Evolutionary conservation across 92 coral and sea anemone genomes (phyloP).

Genomic region (Porites rus): DNA sequence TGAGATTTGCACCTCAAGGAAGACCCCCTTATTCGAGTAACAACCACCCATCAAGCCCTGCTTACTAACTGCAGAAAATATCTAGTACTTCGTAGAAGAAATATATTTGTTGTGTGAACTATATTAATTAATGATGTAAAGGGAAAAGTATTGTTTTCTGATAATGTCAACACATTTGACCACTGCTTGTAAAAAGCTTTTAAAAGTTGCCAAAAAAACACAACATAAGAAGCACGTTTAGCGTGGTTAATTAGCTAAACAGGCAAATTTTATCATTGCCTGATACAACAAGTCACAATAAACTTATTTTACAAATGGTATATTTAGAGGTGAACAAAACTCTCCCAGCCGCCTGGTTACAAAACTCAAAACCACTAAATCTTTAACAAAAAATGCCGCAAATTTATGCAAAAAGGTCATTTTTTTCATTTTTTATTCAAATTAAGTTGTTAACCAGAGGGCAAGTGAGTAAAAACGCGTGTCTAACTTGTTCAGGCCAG

Average conservation of each 20-base stretch:
- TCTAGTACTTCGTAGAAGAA: conserved; percentile 24
- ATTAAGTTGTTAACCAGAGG: conserved; percentile 9
- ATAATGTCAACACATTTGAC: conserved; percentile 99
- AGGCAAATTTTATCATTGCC: conserved; percentile 68
- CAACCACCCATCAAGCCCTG: conserved; percentile 1
- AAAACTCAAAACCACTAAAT: conserved; percentile 14
- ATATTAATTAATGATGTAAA: conserved; percentile 94
- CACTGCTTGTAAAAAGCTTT: conserved; percentile 89
- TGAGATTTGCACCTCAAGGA: neutral
- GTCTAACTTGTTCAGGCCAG: neutral
- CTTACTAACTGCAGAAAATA: conserved; percentile 27
- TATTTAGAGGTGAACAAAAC: neutral
- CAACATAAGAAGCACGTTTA: conserved; percentile 78
- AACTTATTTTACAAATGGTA: conserved; percentile 23
- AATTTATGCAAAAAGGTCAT: conserved; percentile 74
- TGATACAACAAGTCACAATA: conserved; percentile 53
- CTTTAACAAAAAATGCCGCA: conserved; percentile 44
- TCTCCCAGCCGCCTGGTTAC: neutral
- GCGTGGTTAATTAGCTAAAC: conserved; percentile 73
- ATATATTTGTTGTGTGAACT: conserved; percentile 87
- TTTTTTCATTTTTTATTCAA: conserved; percentile 64
- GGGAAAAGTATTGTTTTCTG: conserved; percentile 86
- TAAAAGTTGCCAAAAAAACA: conserved; percentile 84
- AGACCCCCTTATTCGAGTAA: conserved; percentile 1
- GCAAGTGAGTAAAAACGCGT: neutral